These are phyloP conservation scores for Manduca sexta DNA, from an alignment of 1,140 invertebrate genomes.

Conservation along the genomic window DNA sequence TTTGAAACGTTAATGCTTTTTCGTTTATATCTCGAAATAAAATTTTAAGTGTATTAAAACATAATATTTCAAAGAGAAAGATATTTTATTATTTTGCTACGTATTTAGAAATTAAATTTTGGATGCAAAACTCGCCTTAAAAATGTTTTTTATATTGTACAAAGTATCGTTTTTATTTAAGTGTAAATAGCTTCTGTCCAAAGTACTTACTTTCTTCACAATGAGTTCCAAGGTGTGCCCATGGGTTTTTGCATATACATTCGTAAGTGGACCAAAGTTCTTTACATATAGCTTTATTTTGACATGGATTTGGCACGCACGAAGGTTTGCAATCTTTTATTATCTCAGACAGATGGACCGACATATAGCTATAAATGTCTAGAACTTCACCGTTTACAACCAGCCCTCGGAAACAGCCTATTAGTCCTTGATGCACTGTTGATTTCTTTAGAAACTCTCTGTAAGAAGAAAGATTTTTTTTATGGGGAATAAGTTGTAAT, in stretches of 20 bases:
- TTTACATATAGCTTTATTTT: conserved; percentile 91
- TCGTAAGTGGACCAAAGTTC: conserved; percentile 94
- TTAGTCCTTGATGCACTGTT: conserved; percentile 88
- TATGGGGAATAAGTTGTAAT: too few relatives aligned
- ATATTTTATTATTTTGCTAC: too few relatives aligned
- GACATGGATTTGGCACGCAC: conserved; percentile 94
- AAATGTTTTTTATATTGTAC: too few relatives aligned
- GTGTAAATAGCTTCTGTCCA: too few relatives aligned
- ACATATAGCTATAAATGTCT: conserved; percentile 94
- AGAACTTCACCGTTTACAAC: conserved; percentile 93
- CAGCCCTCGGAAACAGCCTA: conserved; percentile 93
- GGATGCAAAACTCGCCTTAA: too few relatives aligned
- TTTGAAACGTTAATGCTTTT: conserved; percentile 91
- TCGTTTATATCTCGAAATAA: conserved; percentile 87
- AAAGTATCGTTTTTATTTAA: too few relatives aligned
- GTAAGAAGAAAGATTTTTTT: conserved; percentile 43
- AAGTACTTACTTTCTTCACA: conserved; percentile 94
- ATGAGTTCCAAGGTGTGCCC: conserved; percentile 90
- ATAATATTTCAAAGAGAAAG: too few relatives aligned
- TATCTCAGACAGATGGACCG: conserved; percentile 91
- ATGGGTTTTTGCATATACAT: conserved; percentile 91
- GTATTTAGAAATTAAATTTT: too few relatives aligned
- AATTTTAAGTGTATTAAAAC: too few relatives aligned
- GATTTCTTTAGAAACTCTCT: conserved; percentile 87
- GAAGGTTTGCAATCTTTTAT: conserved; percentile 94